Evolutionary conservation across 2,888 invertebrate species (phyloP).

Genomic region (Muschampia staudingeri): DNA sequence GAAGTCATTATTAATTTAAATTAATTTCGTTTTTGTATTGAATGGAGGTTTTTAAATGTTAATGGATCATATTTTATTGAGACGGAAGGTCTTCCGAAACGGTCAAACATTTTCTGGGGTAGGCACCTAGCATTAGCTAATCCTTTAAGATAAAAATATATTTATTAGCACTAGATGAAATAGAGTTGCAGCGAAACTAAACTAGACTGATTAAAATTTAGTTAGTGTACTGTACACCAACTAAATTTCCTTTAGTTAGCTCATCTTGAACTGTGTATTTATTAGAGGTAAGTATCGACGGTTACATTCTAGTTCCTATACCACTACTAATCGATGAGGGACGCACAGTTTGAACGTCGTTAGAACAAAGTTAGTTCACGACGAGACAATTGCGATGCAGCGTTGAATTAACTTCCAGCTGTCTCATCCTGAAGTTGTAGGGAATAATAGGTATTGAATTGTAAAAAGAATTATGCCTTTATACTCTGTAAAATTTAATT

Average conservation of each 20-base stretch:
- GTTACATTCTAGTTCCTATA: not conserved
- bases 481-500: not conserved
- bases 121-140: no score
- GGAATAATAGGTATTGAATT: not conserved
- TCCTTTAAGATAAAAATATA: no score
- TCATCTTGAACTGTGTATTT: not conserved
- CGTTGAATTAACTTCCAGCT: constrained; percentile 35
- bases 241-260: not conserved
- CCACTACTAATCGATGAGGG: constrained; percentile 23
- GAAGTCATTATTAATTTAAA: no score
- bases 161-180: no score
- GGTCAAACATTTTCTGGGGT: no score
- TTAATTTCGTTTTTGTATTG: no score
- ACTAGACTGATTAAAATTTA: no score
- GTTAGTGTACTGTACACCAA: not conserved
- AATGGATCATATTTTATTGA: no score
- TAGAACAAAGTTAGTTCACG: constrained; percentile 40
- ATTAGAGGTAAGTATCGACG: not conserved
- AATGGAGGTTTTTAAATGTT: no score
- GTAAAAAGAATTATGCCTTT: not conserved
- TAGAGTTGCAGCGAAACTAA: no score
- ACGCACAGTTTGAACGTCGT: constrained; percentile 42
- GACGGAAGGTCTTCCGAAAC: no score
- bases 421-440: constrained; percentile 18
- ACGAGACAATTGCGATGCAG: constrained; percentile 37